A percentile compares a stretch with the other conserved stretches of the same genome.
These are phyloP conservation scores for Latheticus oryzae DNA, from an alignment of 2,888 invertebrate species.

Conservation along the genomic window DNA sequence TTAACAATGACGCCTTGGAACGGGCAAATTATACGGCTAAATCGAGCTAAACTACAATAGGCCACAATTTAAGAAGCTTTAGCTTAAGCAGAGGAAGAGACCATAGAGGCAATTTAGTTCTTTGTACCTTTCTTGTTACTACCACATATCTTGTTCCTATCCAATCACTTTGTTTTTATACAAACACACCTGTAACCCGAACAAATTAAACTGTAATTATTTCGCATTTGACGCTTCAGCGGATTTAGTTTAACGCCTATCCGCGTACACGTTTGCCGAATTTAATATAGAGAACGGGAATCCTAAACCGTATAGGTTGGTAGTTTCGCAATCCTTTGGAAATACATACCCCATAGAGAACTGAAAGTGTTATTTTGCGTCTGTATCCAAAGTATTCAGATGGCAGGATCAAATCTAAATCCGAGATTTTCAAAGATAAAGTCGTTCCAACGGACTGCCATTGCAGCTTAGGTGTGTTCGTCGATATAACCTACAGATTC, in stretches of 20 bases:
- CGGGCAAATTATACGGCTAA: slow-evolving; percentile 42
- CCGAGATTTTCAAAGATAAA: slow-evolving; percentile 49
- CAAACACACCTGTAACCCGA: slow-evolving; percentile 10
- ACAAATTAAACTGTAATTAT: slow-evolving; percentile 23
- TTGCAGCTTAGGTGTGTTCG: slow-evolving; percentile 45
- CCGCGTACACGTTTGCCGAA: slow-evolving; percentile 23
- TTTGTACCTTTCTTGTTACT: not conserved
- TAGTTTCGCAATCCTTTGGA: slow-evolving; percentile 34
- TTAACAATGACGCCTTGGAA: slow-evolving; percentile 45
- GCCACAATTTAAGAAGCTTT: slow-evolving; percentile 33
- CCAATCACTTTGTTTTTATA: slow-evolving; percentile 11
- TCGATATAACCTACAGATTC: slow-evolving; percentile 42
- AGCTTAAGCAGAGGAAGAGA: slow-evolving; percentile 20
- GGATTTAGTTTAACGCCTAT: slow-evolving; percentile 20
- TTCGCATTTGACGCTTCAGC: slow-evolving; percentile 12
- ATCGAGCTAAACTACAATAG: slow-evolving; percentile 33
- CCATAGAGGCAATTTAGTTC: slow-evolving; percentile 22
- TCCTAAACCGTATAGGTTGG: slow-evolving; percentile 32
- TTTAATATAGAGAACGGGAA: slow-evolving; percentile 25
- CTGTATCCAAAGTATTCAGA: slow-evolving; percentile 46
- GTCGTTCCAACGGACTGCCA: slow-evolving; percentile 46
- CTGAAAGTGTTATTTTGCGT: slow-evolving; percentile 45
- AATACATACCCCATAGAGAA: slow-evolving; percentile 32
- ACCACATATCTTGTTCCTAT: not conserved
- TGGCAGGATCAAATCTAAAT: slow-evolving; percentile 49